Evolutionary conservation across 2,113 vertebrate species (phyloP), one percentile per base, ranked within the genome.

Genomic region (Fukomys damarensis): DNA sequence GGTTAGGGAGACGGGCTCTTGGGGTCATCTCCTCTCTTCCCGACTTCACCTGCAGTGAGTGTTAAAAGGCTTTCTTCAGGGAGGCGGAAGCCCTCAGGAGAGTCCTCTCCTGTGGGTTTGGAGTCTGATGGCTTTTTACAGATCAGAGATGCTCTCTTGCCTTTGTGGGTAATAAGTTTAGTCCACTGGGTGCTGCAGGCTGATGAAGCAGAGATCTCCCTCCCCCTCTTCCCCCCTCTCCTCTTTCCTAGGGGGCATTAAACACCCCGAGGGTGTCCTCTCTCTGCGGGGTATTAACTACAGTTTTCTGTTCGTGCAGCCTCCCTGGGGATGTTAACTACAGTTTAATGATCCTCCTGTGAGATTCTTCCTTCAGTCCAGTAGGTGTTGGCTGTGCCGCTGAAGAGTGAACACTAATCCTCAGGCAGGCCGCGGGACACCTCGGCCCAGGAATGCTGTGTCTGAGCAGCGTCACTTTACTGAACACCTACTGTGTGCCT

Each of bases 311-410:
- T 35, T 58, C 12, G 22, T 49, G 88, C 79, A 77, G 95, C 89
- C 85, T 89, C 95, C 94, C 93, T 83, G 91, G 97, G 94, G 93
- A 80, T 72, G 76, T 90, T 96, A 95, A 96, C 58, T 92, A 93
- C 82, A 83, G 82, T 20, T 66, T 92, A 95, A 96, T 49, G 82
- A 86, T 49, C 94, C 85, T 96, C 88, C 95, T 56, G 93, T 46
- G 92, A 90, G 87, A 13, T 0, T 52, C 72, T 95, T 92, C 92
- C 92, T 92, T 59, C 92, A 20, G 66, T 61, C 93, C 10, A 35
- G 92, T 17, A 68, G 85, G 93, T 41, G 81, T 65, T 3, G 85
- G 82, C 5, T 5, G 19, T 1, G 5, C 80, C 8, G 65, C 90
- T 79, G 63, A 95, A 12, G 46, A 93, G 79, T 10, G 70, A 22